phyloP scores from a whole-genome alignment of 2,113 vertebrate genomes.

The Tachycineta bicolor region DNA sequence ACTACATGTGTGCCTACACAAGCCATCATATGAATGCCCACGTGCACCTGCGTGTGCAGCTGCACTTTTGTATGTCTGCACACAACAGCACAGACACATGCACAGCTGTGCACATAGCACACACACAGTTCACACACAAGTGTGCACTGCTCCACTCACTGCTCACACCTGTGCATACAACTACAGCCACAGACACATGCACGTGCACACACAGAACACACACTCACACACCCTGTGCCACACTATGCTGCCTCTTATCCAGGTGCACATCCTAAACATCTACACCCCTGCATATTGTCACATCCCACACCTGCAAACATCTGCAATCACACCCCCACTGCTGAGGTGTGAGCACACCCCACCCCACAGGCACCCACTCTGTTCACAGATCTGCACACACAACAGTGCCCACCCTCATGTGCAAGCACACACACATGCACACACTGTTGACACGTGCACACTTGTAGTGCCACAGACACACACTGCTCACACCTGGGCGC shows the following conservation, averaged over 20 bases:
- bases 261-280: neutral
- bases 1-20: neutral
- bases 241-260: neutral
- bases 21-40: neutral
- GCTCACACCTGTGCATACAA: neutral
- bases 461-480: rapidly evolving
- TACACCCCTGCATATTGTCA: neutral
- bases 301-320: neutral
- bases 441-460: neutral
- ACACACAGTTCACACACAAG: too few species aligned
- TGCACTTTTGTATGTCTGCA: neutral
- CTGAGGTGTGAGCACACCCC: neutral
- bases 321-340: neutral
- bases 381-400: neutral
- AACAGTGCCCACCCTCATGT: neutral
- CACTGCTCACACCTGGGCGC: neutral
- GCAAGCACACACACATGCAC: too few species aligned
- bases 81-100: too few species aligned
- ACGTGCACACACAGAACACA: neutral
- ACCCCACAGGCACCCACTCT: neutral
- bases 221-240: neutral
- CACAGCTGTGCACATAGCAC: too few species aligned
- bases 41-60: neutral
- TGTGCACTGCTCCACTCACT: neutral
- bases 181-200: neutral